Evolutionary conservation across 2,888 invertebrate genomes (phyloP), one percentile per base, ranked within the genome.

Genomic region (Dryococelus australis): DNA sequence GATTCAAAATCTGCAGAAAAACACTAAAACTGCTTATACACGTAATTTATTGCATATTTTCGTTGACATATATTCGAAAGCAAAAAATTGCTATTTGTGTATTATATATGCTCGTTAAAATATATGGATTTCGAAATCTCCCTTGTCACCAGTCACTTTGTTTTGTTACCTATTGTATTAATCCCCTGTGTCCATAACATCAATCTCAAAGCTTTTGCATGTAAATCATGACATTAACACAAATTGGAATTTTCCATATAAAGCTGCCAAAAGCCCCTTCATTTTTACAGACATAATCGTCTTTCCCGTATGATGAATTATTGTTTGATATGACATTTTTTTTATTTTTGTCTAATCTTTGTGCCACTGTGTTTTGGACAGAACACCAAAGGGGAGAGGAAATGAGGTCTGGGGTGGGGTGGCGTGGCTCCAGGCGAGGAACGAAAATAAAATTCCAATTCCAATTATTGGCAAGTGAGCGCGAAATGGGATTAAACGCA

Each of bases 401-500:
- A 51, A 20, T 2, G 51, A 6, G 65, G 65, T 65, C 65, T 9
- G 65, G 1, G 51, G 13, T 51, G 51, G 65, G 65, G 8, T 20
- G 20, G 3, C 24, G 24, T 65, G 65, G 24, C n/a, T 65, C 65
- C 65, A 65, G 65, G 65, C 65, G 65, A 2, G 65, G 65, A 24
- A 16, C 65, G 65, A 24, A 65, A 65, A 65, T 65, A 65, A 65
- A 65, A 65, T 65, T 65, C 65, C 65, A 65, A 65, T 65, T 65
- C 65, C 65, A 65, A 65, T 65, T 65, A 65, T 10, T 65, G 65
- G 65, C 65, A 65, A 65, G 65, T 65, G 65, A 65, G 65, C 65
- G 65, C n/a, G 65, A 65, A 65, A 65, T 65, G 65, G n/a, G 65
- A 65, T 65, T 65, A 65, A 65, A 65, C 65, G 65, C 65, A 65